Percentiles rank a stretch among this genome's conserved stretches.
phyloP scores from a whole-genome alignment of 2,888 invertebrate genomes.

The Drosophila limbata region DNA sequence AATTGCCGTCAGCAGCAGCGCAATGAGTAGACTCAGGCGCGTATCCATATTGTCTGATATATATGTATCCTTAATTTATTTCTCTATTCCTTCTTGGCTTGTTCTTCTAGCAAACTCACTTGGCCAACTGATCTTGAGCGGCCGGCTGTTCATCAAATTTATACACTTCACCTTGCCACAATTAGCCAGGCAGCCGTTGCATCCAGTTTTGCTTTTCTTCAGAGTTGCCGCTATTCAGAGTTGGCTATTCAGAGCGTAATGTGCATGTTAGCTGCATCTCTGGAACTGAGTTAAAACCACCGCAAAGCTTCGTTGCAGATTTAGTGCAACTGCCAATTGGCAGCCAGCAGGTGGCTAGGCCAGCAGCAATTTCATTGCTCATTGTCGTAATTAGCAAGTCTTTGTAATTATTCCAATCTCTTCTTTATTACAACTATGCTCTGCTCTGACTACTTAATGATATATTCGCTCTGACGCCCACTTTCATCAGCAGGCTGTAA shows the following conservation, averaged over 20 bases:
- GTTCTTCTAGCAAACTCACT: constrained; percentile 57
- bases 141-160: constrained; percentile 73
- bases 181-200: constrained; percentile 78
- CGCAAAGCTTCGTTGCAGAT: constrained; percentile 83
- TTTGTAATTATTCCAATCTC: constrained; percentile 68
- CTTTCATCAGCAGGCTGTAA: constrained; percentile 74
- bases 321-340: constrained; percentile 78
- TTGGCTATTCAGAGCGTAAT: constrained; percentile 81
- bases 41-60: constrained; percentile 67
- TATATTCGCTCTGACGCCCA: constrained; percentile 72
- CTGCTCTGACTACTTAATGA: constrained; percentile 51
- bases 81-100: constrained; percentile 32
- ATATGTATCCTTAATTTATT: constrained; percentile 17
- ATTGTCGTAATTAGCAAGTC: constrained; percentile 76
- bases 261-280: constrained; percentile 69
- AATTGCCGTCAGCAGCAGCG: constrained; percentile 60
- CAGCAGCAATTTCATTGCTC: constrained; percentile 60
- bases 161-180: constrained; percentile 80
- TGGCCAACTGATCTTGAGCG: constrained; percentile 82
- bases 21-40: constrained; percentile 63
- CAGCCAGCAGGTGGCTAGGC: constrained; percentile 38
- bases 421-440: constrained; percentile 31
- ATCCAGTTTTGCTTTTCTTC: constrained; percentile 69
- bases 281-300: constrained; percentile 37
- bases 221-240: constrained; percentile 34